phyloP scores from a whole-genome alignment of 2,888 invertebrate species.

The Catocala fraxini region DNA sequence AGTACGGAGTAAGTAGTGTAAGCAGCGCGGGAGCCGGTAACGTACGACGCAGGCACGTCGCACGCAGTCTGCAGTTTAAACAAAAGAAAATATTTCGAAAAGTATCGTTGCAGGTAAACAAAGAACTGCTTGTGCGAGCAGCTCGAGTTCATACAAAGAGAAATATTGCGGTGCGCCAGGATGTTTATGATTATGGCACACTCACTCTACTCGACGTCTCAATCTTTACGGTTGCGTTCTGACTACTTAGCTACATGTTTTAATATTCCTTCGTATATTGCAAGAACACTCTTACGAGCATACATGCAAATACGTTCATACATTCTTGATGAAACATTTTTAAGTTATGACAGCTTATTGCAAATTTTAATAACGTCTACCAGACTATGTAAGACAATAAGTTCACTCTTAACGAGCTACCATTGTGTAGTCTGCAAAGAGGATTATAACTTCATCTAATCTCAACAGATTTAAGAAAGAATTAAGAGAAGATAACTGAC shows the following conservation, averaged over 20 bases:
- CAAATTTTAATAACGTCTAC: constrained; percentile 33
- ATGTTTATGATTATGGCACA: constrained; percentile 83
- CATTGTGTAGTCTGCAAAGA: constrained; percentile 54
- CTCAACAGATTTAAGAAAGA: constrained; percentile 50
- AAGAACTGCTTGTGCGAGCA: constrained; percentile 76
- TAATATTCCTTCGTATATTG: constrained; percentile 54
- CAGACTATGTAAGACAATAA: constrained; percentile 48
- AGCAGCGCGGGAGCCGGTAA: constrained; percentile 11
- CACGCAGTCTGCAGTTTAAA: constrained; percentile 77
- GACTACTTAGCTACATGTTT: constrained; percentile 61
- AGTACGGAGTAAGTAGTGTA: background rate
- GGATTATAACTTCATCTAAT: constrained; percentile 62
- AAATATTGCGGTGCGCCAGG: constrained; percentile 80
- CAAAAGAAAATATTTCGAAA: constrained; percentile 84
- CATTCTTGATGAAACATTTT: constrained; percentile 20
- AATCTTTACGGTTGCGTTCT: constrained; percentile 73
- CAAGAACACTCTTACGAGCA: constrained; percentile 38
- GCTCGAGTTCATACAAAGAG: constrained; percentile 80
- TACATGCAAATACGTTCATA: constrained; percentile 26
- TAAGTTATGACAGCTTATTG: constrained; percentile 23
- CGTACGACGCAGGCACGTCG: constrained; percentile 52
- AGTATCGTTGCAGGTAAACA: constrained; percentile 84
- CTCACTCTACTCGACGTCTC: constrained; percentile 75
- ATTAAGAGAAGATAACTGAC: constrained; percentile 61
- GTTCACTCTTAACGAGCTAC: constrained; percentile 57